Conservation (phyloP, 2,113 vertebrate genomes). For the Callocephalon fimbriatum region DNA sequence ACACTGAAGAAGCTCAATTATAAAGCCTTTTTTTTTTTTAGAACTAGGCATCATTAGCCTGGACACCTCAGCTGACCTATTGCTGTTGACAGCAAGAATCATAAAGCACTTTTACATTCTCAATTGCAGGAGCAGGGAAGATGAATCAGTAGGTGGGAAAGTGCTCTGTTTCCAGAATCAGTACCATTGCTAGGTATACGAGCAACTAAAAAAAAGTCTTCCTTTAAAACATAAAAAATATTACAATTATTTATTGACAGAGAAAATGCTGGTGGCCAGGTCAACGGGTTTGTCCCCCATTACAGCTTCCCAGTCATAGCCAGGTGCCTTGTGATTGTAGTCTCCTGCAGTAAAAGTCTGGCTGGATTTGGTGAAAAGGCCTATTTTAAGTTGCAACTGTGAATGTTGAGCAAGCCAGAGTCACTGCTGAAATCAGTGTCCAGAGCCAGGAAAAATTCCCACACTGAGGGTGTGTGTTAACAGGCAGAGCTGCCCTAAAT, state of each 20-base stretch:
- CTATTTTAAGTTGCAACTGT: neutral
- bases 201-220: neutral
- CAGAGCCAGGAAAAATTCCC: neutral
- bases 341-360: neutral
- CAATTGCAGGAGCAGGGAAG: neutral
- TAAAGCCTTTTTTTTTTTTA: neutral
- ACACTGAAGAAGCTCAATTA: neutral
- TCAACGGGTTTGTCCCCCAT: neutral
- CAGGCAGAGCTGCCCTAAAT: neutral
- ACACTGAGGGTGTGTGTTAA: fast-evolving
- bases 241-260: neutral
- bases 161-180: neutral
- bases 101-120: neutral
- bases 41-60: neutral
- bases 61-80: neutral
- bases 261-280: neutral
- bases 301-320: neutral
- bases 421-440: neutral
- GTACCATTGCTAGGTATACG: neutral
- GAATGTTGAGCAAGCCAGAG: neutral
- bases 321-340: neutral
- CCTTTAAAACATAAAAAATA: neutral
- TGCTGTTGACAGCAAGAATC: neutral
- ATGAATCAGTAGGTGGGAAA: neutral
- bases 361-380: neutral